Conservation (phyloP, 2,113 vertebrate genomes). For the Dicerorhinus sumatrensis region DNA sequence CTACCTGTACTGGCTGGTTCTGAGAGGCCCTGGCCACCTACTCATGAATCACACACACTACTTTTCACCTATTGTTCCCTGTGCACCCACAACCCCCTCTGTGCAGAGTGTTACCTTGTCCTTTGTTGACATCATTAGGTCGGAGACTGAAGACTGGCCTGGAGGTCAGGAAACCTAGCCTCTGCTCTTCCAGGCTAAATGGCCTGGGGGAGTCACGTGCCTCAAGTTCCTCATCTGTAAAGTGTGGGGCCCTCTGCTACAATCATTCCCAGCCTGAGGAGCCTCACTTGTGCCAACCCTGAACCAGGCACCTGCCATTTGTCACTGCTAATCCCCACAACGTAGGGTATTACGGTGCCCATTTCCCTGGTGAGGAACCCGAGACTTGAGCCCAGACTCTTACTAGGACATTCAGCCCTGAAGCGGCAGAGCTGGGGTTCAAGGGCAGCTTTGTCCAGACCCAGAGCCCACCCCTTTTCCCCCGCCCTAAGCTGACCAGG, state of each 20-base stretch:
- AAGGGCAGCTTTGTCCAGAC: not conserved
- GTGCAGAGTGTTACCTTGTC: not conserved
- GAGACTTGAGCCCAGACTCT: not conserved
- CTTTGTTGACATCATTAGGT: accelerated
- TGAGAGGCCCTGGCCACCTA: not conserved
- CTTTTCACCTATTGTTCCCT: too few species aligned
- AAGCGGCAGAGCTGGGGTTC: not conserved
- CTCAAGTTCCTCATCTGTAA: slow-evolving; percentile 62
- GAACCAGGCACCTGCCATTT: not conserved
- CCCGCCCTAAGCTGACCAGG: not conserved
- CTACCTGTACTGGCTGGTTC: not conserved
- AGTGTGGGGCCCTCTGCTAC: not conserved
- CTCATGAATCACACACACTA: accelerated
- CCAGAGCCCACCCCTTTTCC: not conserved
- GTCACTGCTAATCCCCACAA: not conserved
- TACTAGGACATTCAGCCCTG: not conserved
- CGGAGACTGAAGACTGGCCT: not conserved
- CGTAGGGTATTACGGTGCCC: accelerated
- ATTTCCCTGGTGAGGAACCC: not conserved
- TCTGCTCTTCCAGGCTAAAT: not conserved
- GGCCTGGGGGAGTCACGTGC: slow-evolving; percentile 29
- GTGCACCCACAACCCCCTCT: not conserved
- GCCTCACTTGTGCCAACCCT: not conserved
- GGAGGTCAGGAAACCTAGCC: not conserved
- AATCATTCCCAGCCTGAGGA: not conserved